Base-by-base conservation (phyloP, 2,113 vertebrate genomes). In the Amblyornis subalaris region DNA sequence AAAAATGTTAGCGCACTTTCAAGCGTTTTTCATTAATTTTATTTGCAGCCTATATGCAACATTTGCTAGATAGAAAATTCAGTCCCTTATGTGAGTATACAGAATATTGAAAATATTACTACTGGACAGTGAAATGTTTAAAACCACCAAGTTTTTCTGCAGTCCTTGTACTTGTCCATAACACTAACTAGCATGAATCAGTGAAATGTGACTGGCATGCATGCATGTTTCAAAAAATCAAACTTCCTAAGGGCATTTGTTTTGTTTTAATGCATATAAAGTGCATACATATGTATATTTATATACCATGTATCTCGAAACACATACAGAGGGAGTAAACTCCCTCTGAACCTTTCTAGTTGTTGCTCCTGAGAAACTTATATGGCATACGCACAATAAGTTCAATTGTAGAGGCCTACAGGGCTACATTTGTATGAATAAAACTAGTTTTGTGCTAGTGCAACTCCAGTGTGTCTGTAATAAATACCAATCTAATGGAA, bases 21-120 rank as follows among this genome's bases (percentile, higher is more conserved):
- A 86, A 77, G 57, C 47, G 45, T 75, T 82, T 92, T 94, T 64
- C 31, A 78, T 57, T 79, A 93, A 48, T 85, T 89, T 73, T 85
- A 66, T 73, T 89, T 84, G 19, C 70, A 40, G 89, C 25, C 33
- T 29, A 42, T 74, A 90, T 85, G 67, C 50, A 87, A 89, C 33
- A 83, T 89, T 89, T 90, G 31, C 72, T 81, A 66, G 11, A 48
- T 25, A 88, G 62, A 57, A 90, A 94, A 86, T 38, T 62, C 54
- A 89, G 40, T 81, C 21, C 28, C 48, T 50, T 75, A 47, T 70
- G 8, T 44, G 38, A 90, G 11, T 66, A 58, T 54, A 50, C 24
- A 71, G 31, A 60, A 74, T 85, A 54, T 36, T 90, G 82, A 85
- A 95, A 94, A 90, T 70, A 53, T n/a, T 87, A 35, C 44, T 91